Base-by-base conservation (phyloP, 2,113 vertebrate species). In the Sitta europaea region DNA sequence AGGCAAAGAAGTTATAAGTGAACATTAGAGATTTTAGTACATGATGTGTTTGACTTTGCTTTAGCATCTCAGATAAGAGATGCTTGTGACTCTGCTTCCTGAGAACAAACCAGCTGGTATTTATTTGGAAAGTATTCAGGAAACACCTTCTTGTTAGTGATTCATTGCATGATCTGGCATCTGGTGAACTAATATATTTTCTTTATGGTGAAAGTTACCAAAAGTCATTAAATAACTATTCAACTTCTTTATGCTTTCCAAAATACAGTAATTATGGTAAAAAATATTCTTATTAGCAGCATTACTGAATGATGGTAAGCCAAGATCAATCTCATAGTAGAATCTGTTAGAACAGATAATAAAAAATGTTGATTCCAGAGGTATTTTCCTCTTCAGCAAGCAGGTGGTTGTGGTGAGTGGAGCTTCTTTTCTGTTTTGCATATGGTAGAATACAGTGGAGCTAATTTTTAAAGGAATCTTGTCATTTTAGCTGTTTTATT, bases 71-170 rank as follows among this genome's bases (percentile, higher is more conserved):
- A 71, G 83, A 72, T 55, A 89, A 89, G 90, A 96, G 90, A 87
- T 95, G 90, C 92, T 68, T 94, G 58, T 80, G 94, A 94, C 92
- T 94, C 88, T 96, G 71, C 53, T 82, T 91, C 68, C 92, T 96
- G 86, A 94, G 91, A 97, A 97, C 92, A 97, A 97, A 96, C 84
- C 97, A 97, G 96, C 96, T 98, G 97, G 86, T 95, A 96, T 98
- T 98, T 98, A 91, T 97, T 97, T 96, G 97, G 92, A 74, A 94
- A 96, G 72, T 45, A 47, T 95, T 97, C 88, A 3, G 88, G 97
- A 90, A 96, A 97, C 92, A 97, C 83, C 78, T 93, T 96, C 92
- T 90, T 82, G 71, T 92, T 98, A 96, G 98, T 97, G 96, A 97
- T 96, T 95, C 92, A 90, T 92, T 96, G 96, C 96, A 92, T 92